These are phyloP conservation scores for Arge pagana DNA, from an alignment of 2,888 invertebrate genomes.

Conservation along the genomic window DNA sequence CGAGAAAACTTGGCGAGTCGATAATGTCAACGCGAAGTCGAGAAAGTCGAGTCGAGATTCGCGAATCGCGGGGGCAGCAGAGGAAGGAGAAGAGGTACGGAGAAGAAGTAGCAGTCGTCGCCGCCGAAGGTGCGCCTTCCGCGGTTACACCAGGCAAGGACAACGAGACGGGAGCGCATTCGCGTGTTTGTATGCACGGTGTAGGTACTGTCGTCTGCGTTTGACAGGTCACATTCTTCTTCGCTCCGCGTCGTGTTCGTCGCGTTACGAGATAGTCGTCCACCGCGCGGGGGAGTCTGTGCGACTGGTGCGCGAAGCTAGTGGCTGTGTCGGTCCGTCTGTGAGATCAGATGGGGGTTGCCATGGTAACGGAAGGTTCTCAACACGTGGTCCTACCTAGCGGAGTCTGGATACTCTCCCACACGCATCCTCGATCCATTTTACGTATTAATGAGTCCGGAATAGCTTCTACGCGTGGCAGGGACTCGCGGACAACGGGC, in stretches of 20 bases:
- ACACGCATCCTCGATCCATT: conserved; percentile 30
- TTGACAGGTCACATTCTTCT: conserved; percentile 40
- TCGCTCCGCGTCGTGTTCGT: conserved; percentile 20
- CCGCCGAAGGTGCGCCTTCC: background rate
- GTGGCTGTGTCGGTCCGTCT: conserved; percentile 38
- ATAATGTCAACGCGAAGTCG: no score
- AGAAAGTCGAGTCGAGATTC: no score
- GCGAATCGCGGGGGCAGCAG: conserved; percentile 4
- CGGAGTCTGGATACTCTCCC: background rate
- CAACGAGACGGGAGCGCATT: background rate
- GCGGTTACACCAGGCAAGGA: background rate
- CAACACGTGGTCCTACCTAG: conserved; percentile 50
- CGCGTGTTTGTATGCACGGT: background rate
- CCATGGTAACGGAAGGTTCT: conserved; percentile 54
- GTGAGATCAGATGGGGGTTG: conserved; percentile 49
- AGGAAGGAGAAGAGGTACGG: conserved; percentile 11
- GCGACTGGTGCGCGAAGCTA: conserved; percentile 8
- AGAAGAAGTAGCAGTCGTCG: conserved; percentile 15
- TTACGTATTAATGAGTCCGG: conserved; percentile 49
- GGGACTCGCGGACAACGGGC: background rate
- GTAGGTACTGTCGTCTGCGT: conserved; percentile 32
- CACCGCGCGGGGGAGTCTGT: background rate
- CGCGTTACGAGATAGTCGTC: conserved; percentile 23
- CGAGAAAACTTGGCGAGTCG: no score
- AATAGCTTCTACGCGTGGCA: conserved; percentile 2